Evolutionary conservation across 2,888 invertebrate species (phyloP).

Genomic region (Apamea anceps): DNA sequence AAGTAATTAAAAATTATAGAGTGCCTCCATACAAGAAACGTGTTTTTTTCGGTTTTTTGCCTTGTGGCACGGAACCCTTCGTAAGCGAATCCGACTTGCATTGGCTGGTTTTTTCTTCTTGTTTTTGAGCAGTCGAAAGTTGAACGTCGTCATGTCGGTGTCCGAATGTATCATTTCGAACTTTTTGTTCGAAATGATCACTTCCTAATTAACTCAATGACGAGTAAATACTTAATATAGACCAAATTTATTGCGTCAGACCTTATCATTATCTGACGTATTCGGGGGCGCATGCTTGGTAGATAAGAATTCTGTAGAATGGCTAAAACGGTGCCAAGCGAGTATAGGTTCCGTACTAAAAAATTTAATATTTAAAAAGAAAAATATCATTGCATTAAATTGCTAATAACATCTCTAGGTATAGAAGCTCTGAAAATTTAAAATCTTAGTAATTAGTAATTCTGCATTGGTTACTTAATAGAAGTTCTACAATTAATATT

Average conservation of each 20-base stretch:
- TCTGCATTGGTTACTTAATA: background rate
- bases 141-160: background rate
- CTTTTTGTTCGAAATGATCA: background rate
- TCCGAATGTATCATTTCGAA: background rate
- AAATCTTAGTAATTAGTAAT: background rate
- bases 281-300: constrained; percentile 18
- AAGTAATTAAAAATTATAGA: background rate
- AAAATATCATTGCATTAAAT: background rate
- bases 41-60: background rate
- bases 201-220: constrained; percentile 42
- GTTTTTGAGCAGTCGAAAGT: background rate
- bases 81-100: background rate
- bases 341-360: constrained; percentile 2
- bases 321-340: background rate
- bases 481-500: background rate
- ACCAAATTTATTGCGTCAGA: constrained; percentile 41
- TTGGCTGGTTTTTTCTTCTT: background rate
- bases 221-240: constrained; percentile 16
- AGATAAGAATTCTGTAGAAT: constrained; percentile 24
- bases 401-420: background rate
- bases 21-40: background rate
- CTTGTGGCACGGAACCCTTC: background rate
- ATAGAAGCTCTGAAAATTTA: background rate
- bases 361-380: too few relatives aligned
- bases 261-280: constrained; percentile 21